These are phyloP conservation scores for Chitala chitala DNA, from an alignment of 2,113 vertebrate species.

Conservation along the genomic window DNA sequence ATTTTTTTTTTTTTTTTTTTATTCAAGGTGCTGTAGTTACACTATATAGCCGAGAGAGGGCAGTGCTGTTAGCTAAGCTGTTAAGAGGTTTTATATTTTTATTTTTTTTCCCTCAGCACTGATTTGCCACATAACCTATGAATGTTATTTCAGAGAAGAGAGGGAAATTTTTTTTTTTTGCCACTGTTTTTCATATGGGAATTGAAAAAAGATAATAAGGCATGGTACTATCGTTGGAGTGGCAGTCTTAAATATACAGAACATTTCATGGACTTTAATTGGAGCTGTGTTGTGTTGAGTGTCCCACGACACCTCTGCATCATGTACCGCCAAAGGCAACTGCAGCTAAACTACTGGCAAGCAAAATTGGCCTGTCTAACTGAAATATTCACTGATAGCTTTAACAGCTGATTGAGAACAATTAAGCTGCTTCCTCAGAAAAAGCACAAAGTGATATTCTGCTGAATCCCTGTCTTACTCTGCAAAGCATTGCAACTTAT, in stretches of 20 bases:
- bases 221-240: not conserved
- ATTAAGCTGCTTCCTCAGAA: slow-evolving; percentile 4
- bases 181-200: slow-evolving; percentile 7
- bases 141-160: not conserved
- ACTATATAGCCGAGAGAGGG: slow-evolving; percentile 56
- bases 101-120: not conserved
- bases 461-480: not conserved
- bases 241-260: not conserved
- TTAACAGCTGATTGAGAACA: slow-evolving; percentile 1
- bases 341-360: slow-evolving; percentile 5
- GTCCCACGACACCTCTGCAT: not conserved
- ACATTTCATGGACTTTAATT: not conserved
- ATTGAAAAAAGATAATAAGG: slow-evolving; percentile 6
- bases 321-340: slow-evolving; percentile 1
- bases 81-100: slow-evolving; percentile 40
- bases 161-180: slow-evolving; percentile 14
- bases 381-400: not conserved
- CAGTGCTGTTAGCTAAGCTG: slow-evolving; percentile 42
- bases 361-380: not conserved
- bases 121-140: not conserved
- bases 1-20: not conserved
- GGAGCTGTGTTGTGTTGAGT: not conserved
- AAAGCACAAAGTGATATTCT: not conserved
- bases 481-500: not conserved
- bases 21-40: slow-evolving; percentile 48